Base-by-base conservation (phyloP, 92 coral and sea anemone genomes). In the Plumapathes pennacea region DNA sequence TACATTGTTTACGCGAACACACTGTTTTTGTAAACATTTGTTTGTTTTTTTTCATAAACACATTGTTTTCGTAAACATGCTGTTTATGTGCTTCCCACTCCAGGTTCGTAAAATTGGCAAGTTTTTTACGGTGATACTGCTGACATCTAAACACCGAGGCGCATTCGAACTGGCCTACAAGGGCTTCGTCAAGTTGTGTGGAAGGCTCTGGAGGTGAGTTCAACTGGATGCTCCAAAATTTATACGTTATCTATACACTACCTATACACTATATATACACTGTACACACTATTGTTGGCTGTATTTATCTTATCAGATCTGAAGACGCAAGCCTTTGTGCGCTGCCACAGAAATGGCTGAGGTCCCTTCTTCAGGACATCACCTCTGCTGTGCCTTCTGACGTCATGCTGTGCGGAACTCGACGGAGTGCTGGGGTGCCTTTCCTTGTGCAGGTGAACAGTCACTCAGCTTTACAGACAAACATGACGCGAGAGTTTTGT, bases 351-450 rank as follows among this genome's bases (percentile, higher is more conserved):
- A 67, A 67, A 21, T 92, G 95, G 83, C 81, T 92, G 23, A 67
- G 67, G 46, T 36, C 79, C 10, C 64, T 92, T 25, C 32, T 92
- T 30, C 49, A 71, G 8, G 98, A 92, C 33, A 78, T 92, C 26
- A 62, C 72, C 7, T 71, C 89, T 10, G 76, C 67, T 44, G 66
- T 60, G 25, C 98, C 98, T 9, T 72, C 91, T 23, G 82, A 72
- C 53, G 60, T 66, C 13, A 74, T 83, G 32, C 57, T 92, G 37
- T 86, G 96, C 50, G 98, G 98, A 14, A 92, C 98, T 26, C 76
- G 98, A 26, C 79, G 98, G 14, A 92, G 98, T 36, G 98, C 98
- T 10, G 98, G 98, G 6, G 79, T 91, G 4, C 97, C 97, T 4
- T 91, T 91, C 67, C 88, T 83, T 51, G 79, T 91, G 44, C 95